Percentiles rank a stretch among this genome's conserved stretches.
Evolutionary conservation across 1,140 invertebrate genomes (phyloP).

Genomic region (Drosophila funebris): DNA sequence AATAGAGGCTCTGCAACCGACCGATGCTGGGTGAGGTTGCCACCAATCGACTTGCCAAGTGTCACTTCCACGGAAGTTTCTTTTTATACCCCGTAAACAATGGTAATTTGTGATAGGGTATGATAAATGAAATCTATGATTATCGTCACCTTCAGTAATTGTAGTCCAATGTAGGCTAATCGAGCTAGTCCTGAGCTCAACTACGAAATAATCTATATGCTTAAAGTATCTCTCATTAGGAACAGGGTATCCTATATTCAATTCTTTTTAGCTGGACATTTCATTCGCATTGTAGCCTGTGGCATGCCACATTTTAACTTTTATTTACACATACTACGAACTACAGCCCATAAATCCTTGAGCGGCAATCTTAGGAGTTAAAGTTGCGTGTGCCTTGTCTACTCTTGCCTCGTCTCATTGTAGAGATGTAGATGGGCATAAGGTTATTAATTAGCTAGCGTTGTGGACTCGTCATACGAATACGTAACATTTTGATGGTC

Average conservation of each 20-base stretch:
- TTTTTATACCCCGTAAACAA: neutral
- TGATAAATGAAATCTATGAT: no score
- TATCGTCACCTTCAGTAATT: no score
- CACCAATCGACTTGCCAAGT: slow-evolving; percentile 56
- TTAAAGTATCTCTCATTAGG: neutral
- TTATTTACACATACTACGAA: slow-evolving; percentile 36
- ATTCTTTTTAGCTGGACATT: neutral
- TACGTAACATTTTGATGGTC: slow-evolving; percentile 60
- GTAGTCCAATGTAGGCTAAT: neutral
- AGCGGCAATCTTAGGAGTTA: slow-evolving; percentile 9
- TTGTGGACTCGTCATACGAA: slow-evolving; percentile 46
- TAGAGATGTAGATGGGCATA: slow-evolving; percentile 16
- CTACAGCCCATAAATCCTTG: slow-evolving; percentile 49
- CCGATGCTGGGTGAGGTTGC: slow-evolving; percentile 11
- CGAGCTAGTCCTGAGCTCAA: neutral
- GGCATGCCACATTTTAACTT: slow-evolving; percentile 44
- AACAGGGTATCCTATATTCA: neutral
- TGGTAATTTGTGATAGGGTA: neutral
- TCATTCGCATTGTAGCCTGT: neutral
- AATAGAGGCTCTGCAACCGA: slow-evolving; percentile 52
- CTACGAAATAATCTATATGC: neutral
- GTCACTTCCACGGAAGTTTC: slow-evolving; percentile 56
- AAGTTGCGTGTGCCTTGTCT: slow-evolving; percentile 3
- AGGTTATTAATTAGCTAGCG: slow-evolving; percentile 64
- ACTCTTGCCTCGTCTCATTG: neutral